These are phyloP conservation scores for Addax nasomaculatus DNA, from an alignment of 2,113 vertebrate species.

Conservation along the genomic window DNA sequence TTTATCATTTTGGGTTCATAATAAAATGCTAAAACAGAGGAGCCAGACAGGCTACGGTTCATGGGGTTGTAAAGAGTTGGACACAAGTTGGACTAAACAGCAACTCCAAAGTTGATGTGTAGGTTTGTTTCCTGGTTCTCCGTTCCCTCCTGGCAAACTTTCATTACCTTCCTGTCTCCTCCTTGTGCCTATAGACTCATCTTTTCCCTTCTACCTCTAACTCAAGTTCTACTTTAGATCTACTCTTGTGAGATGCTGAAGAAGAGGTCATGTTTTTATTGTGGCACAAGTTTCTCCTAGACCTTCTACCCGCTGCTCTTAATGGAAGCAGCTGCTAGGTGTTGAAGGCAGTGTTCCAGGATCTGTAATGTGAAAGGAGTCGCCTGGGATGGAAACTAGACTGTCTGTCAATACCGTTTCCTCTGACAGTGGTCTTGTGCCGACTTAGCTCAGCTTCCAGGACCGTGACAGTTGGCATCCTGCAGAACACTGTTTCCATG, in stretches of 20 bases:
- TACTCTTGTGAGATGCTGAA: not conserved
- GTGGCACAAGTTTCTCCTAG: not conserved
- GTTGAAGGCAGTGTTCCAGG: constrained; percentile 18
- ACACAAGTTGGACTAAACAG: not conserved
- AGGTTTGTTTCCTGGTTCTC: not conserved
- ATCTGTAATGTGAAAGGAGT: not conserved
- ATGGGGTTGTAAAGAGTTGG: not conserved
- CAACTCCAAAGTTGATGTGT: not conserved
- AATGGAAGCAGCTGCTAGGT: constrained; percentile 12
- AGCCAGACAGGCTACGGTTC: not conserved
- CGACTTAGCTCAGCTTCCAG: not conserved
- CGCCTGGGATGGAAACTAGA: not conserved
- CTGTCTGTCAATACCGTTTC: not conserved
- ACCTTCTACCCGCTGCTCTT: not conserved
- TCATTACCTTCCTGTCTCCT: not conserved
- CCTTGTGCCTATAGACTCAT: not conserved
- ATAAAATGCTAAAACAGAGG: not conserved
- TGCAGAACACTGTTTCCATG: not conserved
- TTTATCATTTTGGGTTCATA: not conserved
- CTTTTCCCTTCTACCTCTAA: not conserved
- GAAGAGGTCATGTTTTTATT: not conserved
- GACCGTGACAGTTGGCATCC: not conserved
- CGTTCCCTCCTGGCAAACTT: not conserved
- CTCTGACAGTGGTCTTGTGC: not conserved
- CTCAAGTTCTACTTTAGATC: not conserved